Evolutionary conservation across 2,888 invertebrate species (phyloP).

Genomic region (Coleophora flavipennella): DNA sequence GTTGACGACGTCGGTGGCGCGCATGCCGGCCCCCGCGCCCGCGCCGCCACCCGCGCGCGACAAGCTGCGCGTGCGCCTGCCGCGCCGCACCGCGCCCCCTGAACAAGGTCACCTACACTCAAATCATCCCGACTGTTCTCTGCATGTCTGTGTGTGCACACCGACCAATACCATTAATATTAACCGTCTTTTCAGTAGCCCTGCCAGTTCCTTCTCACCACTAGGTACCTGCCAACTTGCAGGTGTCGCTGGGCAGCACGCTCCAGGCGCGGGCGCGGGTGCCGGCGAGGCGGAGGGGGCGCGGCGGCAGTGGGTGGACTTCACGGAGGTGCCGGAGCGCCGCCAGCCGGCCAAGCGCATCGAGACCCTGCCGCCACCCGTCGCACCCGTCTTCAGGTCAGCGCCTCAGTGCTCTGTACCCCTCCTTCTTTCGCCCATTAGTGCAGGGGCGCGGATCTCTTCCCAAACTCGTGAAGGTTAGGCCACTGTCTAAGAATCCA

Average conservation of each 20-base stretch:
- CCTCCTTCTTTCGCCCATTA: no score
- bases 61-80: slow-evolving; percentile 46
- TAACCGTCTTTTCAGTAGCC: no score
- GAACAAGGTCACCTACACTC: slow-evolving; percentile 3
- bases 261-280: slow-evolving; percentile 22
- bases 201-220: no score
- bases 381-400: slow-evolving; percentile 24
- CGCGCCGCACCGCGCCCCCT: slow-evolving; percentile 33
- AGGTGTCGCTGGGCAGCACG: no score
- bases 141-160: no score
- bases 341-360: slow-evolving; percentile 87
- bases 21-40: slow-evolving; percentile 19
- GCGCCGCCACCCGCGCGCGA: slow-evolving; percentile 25
- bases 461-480: no score
- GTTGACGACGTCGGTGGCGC: slow-evolving; percentile 20
- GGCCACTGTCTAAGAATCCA: no score
- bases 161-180: no score
- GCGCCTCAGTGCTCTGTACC: no score
- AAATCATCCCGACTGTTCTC: no score
- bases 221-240: no score
- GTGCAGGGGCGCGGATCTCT: no score
- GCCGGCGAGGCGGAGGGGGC: slow-evolving; percentile 17
- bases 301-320: slow-evolving; percentile 81
- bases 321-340: slow-evolving; percentile 88
- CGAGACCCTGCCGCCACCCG: slow-evolving; percentile 80